Percentiles rank a stretch among this genome's conserved stretches.
phyloP scores from a whole-genome alignment of 1,140 invertebrate genomes.

The Coelopa frigida region DNA sequence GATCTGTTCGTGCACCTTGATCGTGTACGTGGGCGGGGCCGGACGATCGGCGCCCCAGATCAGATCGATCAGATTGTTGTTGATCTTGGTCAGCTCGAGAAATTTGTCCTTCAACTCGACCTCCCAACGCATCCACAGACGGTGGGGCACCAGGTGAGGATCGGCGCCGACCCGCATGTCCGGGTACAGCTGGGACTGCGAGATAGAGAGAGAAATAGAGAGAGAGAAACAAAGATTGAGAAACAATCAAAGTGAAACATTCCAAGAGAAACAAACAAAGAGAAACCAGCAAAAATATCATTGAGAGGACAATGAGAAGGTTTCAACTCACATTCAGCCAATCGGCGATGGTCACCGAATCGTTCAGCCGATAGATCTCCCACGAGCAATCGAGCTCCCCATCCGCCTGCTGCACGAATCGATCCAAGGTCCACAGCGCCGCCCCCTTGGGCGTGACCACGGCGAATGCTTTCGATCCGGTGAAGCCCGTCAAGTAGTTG shows the following conservation, averaged over 20 bases:
- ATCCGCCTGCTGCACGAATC: conserved; percentile 74
- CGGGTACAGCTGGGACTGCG: conserved; percentile 55
- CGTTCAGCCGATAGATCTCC: conserved; percentile 67
- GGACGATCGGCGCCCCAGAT: conserved; percentile 66
- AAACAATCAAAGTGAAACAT: too few species aligned
- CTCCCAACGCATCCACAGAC: conserved; percentile 55
- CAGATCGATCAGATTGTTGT: conserved; percentile 69
- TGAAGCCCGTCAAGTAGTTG: conserved; percentile 79
- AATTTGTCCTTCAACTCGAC: conserved; percentile 50
- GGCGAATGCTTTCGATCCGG: conserved; percentile 71
- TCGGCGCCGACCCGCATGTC: conserved; percentile 73
- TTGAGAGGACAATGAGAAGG: too few species aligned
- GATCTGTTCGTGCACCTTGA: conserved; percentile 47
- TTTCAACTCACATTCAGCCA: conserved; percentile 55
- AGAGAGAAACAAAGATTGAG: too few species aligned
- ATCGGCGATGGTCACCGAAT: conserved; percentile 53
- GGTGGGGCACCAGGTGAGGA: conserved; percentile 61
- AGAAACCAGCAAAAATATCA: too few species aligned
- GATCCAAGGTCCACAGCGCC: conserved; percentile 82
- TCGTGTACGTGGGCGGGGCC: conserved; percentile 49
- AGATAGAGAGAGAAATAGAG: too few species aligned
- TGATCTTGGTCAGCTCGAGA: conserved; percentile 56
- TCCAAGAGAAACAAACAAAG: too few species aligned
- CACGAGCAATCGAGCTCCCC: conserved; percentile 71
- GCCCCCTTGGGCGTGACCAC: conserved; percentile 69